Evolutionary conservation across 2,888 invertebrate species (phyloP).

Genomic region (Mayetiola destructor): DNA sequence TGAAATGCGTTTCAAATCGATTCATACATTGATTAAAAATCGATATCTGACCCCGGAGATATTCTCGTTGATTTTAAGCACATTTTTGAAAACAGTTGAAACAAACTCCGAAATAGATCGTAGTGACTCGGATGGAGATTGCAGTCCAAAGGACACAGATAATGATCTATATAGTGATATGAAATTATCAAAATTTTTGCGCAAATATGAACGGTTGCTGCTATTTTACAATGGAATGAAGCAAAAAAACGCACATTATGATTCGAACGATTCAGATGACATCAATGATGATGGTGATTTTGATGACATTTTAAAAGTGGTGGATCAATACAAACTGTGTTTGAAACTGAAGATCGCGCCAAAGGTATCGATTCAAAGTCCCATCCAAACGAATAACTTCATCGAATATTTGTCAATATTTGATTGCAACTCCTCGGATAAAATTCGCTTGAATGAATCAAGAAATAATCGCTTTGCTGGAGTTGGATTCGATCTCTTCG

Average conservation of each 20-base stretch:
- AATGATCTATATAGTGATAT: slow-evolving; percentile 27
- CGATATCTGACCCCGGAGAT: slow-evolving; percentile 48
- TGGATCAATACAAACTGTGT: slow-evolving; percentile 41
- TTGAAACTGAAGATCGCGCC: slow-evolving; percentile 30
- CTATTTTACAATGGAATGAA: slow-evolving; percentile 28
- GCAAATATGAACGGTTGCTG: slow-evolving; percentile 24
- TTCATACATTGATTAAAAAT: slow-evolving; percentile 53
- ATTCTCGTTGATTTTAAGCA: slow-evolving; percentile 39
- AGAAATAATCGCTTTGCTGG: slow-evolving; percentile 26
- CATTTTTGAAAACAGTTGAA: slow-evolving; percentile 32
- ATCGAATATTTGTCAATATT: slow-evolving; percentile 33
- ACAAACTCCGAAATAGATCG: slow-evolving; percentile 24
- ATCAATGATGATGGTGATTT: slow-evolving; percentile 30
- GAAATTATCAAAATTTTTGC: slow-evolving; percentile 21
- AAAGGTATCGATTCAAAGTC: slow-evolving; percentile 45
- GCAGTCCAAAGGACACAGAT: slow-evolving; percentile 27
- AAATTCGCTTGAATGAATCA: slow-evolving; percentile 30
- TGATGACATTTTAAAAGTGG: slow-evolving; percentile 46
- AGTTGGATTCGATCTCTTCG: slow-evolving; percentile 22
- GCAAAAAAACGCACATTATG: neutral
- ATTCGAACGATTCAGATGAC: neutral
- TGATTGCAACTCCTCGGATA: slow-evolving; percentile 25
- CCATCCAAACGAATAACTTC: slow-evolving; percentile 42
- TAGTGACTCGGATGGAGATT: slow-evolving; percentile 23
- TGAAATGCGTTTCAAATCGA: slow-evolving; percentile 53